Evolutionary conservation across 2,113 vertebrate species (phyloP).

Genomic region (Toxostoma redivivum): DNA sequence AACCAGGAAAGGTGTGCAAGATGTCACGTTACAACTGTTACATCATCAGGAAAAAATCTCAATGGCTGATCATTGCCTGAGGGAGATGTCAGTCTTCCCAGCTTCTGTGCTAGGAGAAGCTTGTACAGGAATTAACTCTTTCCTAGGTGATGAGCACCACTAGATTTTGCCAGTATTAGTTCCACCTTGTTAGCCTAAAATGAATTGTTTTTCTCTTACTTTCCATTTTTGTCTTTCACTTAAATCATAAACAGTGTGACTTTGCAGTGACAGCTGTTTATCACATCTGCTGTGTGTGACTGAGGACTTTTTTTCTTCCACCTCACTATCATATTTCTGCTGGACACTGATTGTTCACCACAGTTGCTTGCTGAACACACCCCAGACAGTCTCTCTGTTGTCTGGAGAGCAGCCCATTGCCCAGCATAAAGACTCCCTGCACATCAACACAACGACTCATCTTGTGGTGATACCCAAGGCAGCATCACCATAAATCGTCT

Average conservation of each 20-base stretch:
- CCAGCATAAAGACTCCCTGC: not conserved
- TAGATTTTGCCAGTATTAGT: not conserved
- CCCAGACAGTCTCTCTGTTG: not conserved
- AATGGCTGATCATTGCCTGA: slow-evolving; percentile 3
- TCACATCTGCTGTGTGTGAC: not conserved
- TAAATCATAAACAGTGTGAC: not conserved
- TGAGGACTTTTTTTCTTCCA: not conserved
- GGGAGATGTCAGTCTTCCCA: slow-evolving; percentile 37
- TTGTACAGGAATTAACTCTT: slow-evolving; percentile 34
- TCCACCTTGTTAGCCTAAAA: not conserved
- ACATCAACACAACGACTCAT: not conserved
- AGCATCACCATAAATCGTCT: not conserved
- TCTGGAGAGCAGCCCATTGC: not conserved
- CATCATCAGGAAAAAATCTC: slow-evolving; percentile 55
- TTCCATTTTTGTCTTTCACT: not conserved
- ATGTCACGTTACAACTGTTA: slow-evolving; percentile 48
- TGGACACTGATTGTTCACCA: not conserved
- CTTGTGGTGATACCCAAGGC: not conserved
- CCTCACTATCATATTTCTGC: not conserved
- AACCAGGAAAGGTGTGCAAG: slow-evolving; percentile 4
- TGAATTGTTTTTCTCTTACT: not conserved
- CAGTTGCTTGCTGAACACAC: not conserved
- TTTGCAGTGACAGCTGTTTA: not conserved
- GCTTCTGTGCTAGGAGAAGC: not conserved
- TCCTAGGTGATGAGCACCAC: not conserved